Evolutionary conservation across 2,113 vertebrate species (phyloP).

Genomic region (Heterotilapia buettikoferi): DNA sequence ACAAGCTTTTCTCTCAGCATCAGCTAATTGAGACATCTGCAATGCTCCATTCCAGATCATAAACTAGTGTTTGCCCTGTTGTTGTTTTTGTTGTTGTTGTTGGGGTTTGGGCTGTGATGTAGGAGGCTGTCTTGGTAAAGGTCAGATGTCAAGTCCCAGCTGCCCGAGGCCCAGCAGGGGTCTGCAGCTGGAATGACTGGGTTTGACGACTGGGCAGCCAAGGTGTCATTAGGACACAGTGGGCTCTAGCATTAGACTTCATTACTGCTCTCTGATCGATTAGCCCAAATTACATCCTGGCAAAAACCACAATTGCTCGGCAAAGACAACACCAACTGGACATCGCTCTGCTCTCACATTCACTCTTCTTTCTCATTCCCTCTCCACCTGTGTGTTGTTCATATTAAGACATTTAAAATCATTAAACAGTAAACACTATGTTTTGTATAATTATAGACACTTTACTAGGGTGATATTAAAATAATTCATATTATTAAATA

Average conservation of each 20-base stretch:
- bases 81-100: not conserved
- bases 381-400: not conserved
- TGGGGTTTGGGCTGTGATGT: slow-evolving; percentile 25
- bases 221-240: slow-evolving; percentile 63
- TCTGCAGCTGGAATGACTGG: slow-evolving; percentile 12
- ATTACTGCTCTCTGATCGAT: slow-evolving; percentile 70
- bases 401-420: slow-evolving; percentile 10
- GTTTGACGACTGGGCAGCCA: slow-evolving; percentile 26
- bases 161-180: slow-evolving; percentile 37
- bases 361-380: not conserved
- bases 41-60: not conserved
- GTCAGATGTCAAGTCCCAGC: slow-evolving; percentile 59
- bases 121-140: slow-evolving; percentile 34
- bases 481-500: not conserved
- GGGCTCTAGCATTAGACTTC: slow-evolving; percentile 70
- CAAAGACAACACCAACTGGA: slow-evolving; percentile 35
- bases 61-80: not conserved
- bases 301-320: slow-evolving; percentile 26
- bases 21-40: not conserved
- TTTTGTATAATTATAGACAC: not conserved
- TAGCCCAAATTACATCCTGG: slow-evolving; percentile 63
- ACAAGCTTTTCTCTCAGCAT: not conserved
- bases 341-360: not conserved
- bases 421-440: slow-evolving; percentile 2
- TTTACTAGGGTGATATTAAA: not conserved